Evolutionary conservation across 2,888 invertebrate genomes (phyloP), one percentile per base, ranked within the genome.

Genomic region (Brassicogethes aeneus): DNA sequence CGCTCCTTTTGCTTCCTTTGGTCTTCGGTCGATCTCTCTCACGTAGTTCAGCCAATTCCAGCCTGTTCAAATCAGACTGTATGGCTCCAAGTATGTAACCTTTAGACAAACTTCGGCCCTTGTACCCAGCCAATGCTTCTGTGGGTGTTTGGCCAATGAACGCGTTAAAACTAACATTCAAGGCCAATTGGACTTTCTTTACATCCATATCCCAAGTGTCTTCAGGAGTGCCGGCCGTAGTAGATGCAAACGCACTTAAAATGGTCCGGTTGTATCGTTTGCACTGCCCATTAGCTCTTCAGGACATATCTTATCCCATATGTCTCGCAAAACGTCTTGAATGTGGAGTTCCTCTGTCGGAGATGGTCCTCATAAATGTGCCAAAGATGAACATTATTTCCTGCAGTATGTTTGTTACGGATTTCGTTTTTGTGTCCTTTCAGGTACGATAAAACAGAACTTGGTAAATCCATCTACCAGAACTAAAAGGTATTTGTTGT

Each of bases 191-290:
- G 29, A 61, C 55, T 12, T 41, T 42, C 13, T 54, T 51, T 14
- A 64, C 37, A 15, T 61, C 52, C 36, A 50, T 44, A 49, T 63
- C 61, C 62, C 65, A 65, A 39, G 60, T 61, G 15, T 45, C 44
- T n/a, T 29, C 8, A 2, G 39, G 36, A 30, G 57, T 50, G n/a
- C n/a, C n/a, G n/a, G n/a, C n/a, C n/a, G n/a, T n/a, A n/a, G n/a
- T n/a, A n/a, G n/a, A n/a, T 2, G 57, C 55, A 13, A 52, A 48
- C 8, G 55, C 35, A 2, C 58, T 52, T 16, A 47, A 43, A 1
- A 60, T 35, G n/a, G 58, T 62, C 1, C 55, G 41, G 40, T 62
- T 63, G 12, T 57, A 46, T 15, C 61, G 40, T 39, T 51, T 65
- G 1, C 56, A 58, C 37, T 64, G 64, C 2, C 64, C 65, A 41